Base-by-base conservation (phyloP, 2,888 invertebrate genomes). In the Pegoplata infirma region DNA sequence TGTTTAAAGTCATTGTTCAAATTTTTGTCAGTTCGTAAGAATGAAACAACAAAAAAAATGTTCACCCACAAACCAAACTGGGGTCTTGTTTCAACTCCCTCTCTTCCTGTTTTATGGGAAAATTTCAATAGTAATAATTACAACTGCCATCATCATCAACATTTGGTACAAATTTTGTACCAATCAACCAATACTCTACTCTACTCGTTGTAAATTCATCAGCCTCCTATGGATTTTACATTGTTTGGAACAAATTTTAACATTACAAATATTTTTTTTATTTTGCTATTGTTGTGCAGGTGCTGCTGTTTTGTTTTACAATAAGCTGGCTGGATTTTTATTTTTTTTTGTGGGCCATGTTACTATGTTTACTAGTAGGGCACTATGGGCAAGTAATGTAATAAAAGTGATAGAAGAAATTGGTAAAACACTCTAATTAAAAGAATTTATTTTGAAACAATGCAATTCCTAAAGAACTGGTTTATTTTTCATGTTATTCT, bases 261-360 rank as follows among this genome's bases (percentile, higher is more conserved):
- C 47, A 61, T 61, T 61, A 61, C 61, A 61, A 61, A 61, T 61
- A 47, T 32, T 47, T 32, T 8, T 68, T 58, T 32, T 47, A 10
- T 8, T 68, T 58, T 12, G 19, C 36, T 36, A 40, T 14, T 32
- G 17, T 61, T 61, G 25, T 46, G 19, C 51, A 53, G 46, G 28
- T 55, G 59, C 23, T 25, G 17, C 23, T 36, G 10, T 36, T 40
- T 23, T 58, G 25, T 71, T 74, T 59, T 23, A 53, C 25, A 32
- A 59, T 68, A 59, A 44, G 7, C 19, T 8, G 10, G 7, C 19
- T 8, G 10, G 3, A 10, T 10, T n/a, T n/a, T n/a, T n/a, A 10
- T 32, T 32, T 32, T 32, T 32, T 32, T 1, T 32, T 32, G 32
- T 10, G n/a, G n/a, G n/a, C n/a, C n/a, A n/a, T 32, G 32, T 32